Base-by-base conservation (phyloP, 2,888 invertebrate species). In the Drosophila sordidula region DNA sequence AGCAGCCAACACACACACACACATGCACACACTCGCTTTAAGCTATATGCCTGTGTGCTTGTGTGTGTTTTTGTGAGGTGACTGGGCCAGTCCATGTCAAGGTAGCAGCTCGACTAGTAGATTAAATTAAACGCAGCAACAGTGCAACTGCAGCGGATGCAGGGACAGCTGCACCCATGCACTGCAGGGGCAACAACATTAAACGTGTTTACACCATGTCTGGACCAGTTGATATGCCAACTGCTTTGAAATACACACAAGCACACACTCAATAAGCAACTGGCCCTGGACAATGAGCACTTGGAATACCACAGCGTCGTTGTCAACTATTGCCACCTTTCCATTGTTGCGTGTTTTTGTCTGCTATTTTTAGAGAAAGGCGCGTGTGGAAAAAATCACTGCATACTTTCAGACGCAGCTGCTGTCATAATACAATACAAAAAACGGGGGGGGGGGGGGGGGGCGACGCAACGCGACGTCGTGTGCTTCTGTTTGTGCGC, bases 141-240 rank as follows among this genome's bases (percentile, higher is more conserved):
- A 64, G 46, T 45, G 66, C 26, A 57, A 59, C 47, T 56, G 46
- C 59, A 32, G 45, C 11, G 18, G 45, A 49, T 41, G 54, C 38
- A 50, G 62, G 25, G 49, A 64, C 57, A 59, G 54, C 54, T 66
- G 67, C 63, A 63, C 18, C 75, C 64, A 26, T 55, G 59, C 52
- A 55, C 45, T 47, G 47, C 47, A 64, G 47, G 55, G 65, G 45
- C 80, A 83, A 80, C 87, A 88, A 80, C 87, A 84, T 89, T 80
- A 76, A 84, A 87, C 85, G 85, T 84, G 89, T 86, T 84, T 89
- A 89, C 89, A 84, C 81, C 84, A 87, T 84, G 87, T 89, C 85
- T 73, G 72, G 78, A 84, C 85, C 89, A 78, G 81, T 84, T 84
- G 85, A 87, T 86, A 83, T 86, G 78, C 87, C 84, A 88, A 78